A percentile compares a stretch with the other conserved stretches of the same genome.
Evolutionary conservation across 2,113 vertebrate species (phyloP).

Genomic region (Todiramphus chloris): DNA sequence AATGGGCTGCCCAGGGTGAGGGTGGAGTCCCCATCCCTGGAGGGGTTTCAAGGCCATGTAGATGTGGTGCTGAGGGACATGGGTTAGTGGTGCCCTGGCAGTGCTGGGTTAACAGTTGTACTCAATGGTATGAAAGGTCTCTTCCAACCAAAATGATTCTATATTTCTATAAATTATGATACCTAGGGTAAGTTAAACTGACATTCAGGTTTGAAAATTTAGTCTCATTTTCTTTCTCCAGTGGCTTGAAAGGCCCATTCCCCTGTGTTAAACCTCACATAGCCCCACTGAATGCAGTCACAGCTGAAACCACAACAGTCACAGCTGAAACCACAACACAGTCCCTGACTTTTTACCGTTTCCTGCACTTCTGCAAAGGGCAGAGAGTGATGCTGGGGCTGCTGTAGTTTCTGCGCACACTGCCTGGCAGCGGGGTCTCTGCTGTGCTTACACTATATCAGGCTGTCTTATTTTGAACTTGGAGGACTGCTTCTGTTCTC

Average conservation of each 20-base stretch:
- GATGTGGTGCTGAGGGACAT: background rate
- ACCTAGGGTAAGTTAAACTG: background rate
- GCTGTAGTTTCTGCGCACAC: background rate
- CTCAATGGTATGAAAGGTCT: background rate
- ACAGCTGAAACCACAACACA: background rate
- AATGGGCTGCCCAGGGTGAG: background rate
- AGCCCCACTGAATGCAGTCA: background rate
- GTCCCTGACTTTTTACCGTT: background rate
- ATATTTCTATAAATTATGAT: background rate
- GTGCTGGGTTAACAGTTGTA: background rate
- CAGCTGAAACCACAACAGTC: background rate
- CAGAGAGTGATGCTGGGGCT: background rate
- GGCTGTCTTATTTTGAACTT: background rate
- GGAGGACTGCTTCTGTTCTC: background rate
- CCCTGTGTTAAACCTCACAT: fast-evolving
- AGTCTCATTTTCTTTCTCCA: background rate
- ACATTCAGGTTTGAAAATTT: background rate
- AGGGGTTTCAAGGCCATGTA: background rate
- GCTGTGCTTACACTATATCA: background rate
- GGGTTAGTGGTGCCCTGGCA: background rate
- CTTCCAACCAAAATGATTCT: background rate
- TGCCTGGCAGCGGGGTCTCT: background rate
- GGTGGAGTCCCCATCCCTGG: background rate
- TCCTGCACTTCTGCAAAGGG: background rate
- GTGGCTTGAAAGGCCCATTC: background rate